Base-by-base conservation (phyloP, 2,888 invertebrate species). In the Lysandra bellargus region DNA sequence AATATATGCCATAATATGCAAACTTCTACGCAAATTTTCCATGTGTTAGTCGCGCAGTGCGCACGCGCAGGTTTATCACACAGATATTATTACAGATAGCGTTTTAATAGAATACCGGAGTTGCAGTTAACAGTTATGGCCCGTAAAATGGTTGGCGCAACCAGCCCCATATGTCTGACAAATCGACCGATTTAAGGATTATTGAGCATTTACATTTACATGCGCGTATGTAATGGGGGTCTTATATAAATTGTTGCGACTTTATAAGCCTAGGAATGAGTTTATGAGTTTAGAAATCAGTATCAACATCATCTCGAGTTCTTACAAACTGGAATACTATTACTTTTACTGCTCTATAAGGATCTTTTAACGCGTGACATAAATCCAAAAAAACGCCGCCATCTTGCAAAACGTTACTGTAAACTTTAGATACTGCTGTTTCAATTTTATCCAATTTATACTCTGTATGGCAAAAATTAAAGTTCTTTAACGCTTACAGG, bases 91-190 rank as follows among this genome's bases (percentile, higher is more conserved):
- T 85, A 84, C 82, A 85, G 88, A 92, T 91, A 91, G 85, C 83
- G 85, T 85, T 88, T 90, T 91, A 91, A 91, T 91, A 90, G 89
- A 89, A 91, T 89, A 87, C 88, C 86, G 86, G 88, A 87, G 91
- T 91, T 89, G 88, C 89, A 76, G 91, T 91, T 91, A 88, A 87
- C 85, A 86, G 86, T 89, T 90, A 91, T 91, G 88, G 87, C 86
- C 84, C 87, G 91, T 92, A 91, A 92, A 92, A 84, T 89, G 87
- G 82, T 85, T 87, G 91, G 92, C 88, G 89, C 90, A 90, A 91
- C 91, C 91, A 91, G 88, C 87, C 92, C 89, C 90, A 89, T 91
- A 91, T 90, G 91, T 92, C 86, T 86, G 87, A 91, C 92, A 91
- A 92, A 93, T 90, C 86, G 91, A 82, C 85, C 89, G 87, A 89